Percentiles rank a stretch among this genome's conserved stretches.
Conservation (phyloP, 2,113 vertebrate genomes). For the Ardeotis arabs region DNA sequence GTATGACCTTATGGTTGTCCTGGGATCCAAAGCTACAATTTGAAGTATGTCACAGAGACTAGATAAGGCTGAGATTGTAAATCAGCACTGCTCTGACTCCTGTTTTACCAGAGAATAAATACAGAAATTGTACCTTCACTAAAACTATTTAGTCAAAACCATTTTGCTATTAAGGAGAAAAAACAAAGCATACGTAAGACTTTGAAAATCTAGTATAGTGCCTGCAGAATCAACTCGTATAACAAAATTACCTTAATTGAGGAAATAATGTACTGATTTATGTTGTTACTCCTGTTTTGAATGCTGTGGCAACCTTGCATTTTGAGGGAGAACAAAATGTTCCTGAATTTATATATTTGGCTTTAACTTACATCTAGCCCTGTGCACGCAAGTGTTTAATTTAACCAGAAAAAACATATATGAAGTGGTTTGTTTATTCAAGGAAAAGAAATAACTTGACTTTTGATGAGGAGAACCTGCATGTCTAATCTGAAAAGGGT, state of each 20-base stretch:
- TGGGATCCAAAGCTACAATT: neutral
- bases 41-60: fast-evolving
- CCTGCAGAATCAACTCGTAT: neutral
- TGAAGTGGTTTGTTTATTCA: conserved; percentile 46
- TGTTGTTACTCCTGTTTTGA: neutral
- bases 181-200: neutral
- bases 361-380: neutral
- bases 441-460: neutral
- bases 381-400: conserved; percentile 23
- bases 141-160: neutral
- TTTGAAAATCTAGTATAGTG: neutral
- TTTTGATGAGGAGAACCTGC: neutral
- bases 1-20: too few relatives aligned
- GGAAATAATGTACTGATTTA: conserved; percentile 34
- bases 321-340: conserved; percentile 39
- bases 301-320: neutral
- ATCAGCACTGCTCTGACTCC: neutral
- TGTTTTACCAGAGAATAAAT: neutral
- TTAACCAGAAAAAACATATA: conserved; percentile 17
- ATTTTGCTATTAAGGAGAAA: neutral
- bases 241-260: conserved; percentile 25
- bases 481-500: neutral
- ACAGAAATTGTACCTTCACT: neutral
- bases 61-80: neutral
- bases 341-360: conserved; percentile 30